A percentile compares a stretch with the other conserved stretches of the same genome.
phyloP scores from a whole-genome alignment of 2,797 vertebrate species.

The Microctenopoma stevenorrisi region DNA sequence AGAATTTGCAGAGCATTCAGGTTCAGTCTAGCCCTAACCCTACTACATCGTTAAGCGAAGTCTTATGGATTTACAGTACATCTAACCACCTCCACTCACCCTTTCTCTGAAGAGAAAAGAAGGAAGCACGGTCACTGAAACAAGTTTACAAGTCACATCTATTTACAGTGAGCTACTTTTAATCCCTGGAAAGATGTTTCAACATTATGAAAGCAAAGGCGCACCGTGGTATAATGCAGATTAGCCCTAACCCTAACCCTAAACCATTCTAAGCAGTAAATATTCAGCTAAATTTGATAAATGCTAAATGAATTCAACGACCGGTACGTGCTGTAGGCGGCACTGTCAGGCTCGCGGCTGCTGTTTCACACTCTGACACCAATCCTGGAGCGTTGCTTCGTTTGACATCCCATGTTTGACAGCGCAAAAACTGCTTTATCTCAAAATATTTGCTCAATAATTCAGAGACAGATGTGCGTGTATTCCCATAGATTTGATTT shows the following conservation, averaged over 20 bases:
- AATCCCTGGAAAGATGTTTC: slow-evolving; percentile 33
- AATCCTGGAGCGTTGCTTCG: slow-evolving; percentile 24
- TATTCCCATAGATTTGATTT: slow-evolving; percentile 77
- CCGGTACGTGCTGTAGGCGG: slow-evolving; percentile 30
- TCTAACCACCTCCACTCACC: slow-evolving; percentile 10
- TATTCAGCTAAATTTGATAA: slow-evolving; percentile 21
- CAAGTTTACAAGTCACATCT: slow-evolving; percentile 46
- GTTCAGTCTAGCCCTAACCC: neutral
- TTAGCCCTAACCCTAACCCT: no score
- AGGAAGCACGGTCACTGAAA: slow-evolving; percentile 50
- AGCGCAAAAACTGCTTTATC: slow-evolving; percentile 73
- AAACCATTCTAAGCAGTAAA: slow-evolving; percentile 18
- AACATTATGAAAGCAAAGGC: slow-evolving; percentile 30
- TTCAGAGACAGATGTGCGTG: slow-evolving; percentile 78
- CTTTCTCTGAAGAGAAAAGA: slow-evolving; percentile 34
- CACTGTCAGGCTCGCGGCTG: slow-evolving; percentile 23
- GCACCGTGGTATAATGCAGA: slow-evolving; percentile 21
- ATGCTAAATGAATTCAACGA: slow-evolving; percentile 15
- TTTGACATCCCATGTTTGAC: slow-evolving; percentile 77
- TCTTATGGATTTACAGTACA: slow-evolving; percentile 59
- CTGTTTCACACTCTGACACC: slow-evolving; percentile 62
- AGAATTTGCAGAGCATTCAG: neutral
- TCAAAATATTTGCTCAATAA: slow-evolving; percentile 82
- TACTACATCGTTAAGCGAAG: neutral
- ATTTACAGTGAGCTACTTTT: slow-evolving; percentile 44